phyloP scores from a whole-genome alignment of 2,797 vertebrate species.

The Crocodylus rhombifer region DNA sequence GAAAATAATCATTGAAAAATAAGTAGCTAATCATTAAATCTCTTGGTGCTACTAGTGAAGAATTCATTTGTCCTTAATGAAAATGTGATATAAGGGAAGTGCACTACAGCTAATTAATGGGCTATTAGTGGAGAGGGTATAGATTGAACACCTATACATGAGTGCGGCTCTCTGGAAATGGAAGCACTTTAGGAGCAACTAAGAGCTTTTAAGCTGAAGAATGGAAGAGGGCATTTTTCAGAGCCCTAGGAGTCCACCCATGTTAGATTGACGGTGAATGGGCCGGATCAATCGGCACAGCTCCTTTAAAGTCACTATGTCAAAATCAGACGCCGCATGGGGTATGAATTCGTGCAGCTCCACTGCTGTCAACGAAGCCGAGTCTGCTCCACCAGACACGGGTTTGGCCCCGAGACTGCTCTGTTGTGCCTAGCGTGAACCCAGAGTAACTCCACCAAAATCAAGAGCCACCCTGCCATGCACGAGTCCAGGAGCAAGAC shows the following conservation, averaged over 20 bases:
- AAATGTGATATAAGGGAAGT: background rate
- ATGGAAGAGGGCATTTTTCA: background rate
- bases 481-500: background rate
- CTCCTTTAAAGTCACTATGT: background rate
- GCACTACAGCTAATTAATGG: background rate
- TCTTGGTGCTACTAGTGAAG: background rate
- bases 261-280: background rate
- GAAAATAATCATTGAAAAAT: slow-evolving; percentile 40
- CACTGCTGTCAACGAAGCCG: background rate
- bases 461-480: background rate
- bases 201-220: accelerated
- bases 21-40: slow-evolving; percentile 19
- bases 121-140: background rate
- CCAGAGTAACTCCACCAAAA: background rate
- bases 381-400: background rate
- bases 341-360: background rate
- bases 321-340: background rate
- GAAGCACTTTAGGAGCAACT: background rate
- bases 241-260: background rate
- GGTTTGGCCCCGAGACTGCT: background rate
- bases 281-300: background rate
- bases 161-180: background rate
- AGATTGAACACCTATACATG: background rate
- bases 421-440: background rate
- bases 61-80: background rate